Evolutionary conservation across 2,113 vertebrate genomes (phyloP).

Genomic region (Baryphthengus martii): DNA sequence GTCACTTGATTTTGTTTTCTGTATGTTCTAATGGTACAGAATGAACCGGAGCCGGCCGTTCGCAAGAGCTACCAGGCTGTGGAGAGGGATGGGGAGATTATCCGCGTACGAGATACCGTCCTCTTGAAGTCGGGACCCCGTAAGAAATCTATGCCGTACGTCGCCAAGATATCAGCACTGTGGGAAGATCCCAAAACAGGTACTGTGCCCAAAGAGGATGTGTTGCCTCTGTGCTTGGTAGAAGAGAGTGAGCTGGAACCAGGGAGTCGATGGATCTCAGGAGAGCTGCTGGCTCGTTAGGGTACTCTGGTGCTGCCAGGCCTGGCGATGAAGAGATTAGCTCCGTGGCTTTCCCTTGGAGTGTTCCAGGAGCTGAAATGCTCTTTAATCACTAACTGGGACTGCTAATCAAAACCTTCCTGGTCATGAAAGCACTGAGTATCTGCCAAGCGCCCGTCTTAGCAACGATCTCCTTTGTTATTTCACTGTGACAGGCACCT

Average conservation of each 20-base stretch:
- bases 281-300: not conserved
- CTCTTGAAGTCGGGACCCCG: conserved; percentile 92
- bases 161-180: conserved; percentile 94
- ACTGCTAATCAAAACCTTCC: not conserved
- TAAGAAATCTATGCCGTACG: conserved; percentile 94
- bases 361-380: not conserved
- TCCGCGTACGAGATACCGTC: conserved; percentile 92
- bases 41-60: conserved; percentile 85
- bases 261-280: accelerated
- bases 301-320: not conserved
- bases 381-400: not conserved
- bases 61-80: conserved; percentile 93
- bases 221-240: accelerated
- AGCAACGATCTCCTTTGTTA: not conserved
- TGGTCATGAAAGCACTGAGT: not conserved
- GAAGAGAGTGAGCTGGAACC: not conserved
- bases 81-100: conserved; percentile 89
- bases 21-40: conserved; percentile 68
- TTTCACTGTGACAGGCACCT: not conserved
- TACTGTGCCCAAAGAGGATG: not conserved
- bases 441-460: not conserved
- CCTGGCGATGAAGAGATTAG: not conserved
- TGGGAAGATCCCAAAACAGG: conserved; percentile 98
- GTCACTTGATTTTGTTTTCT: not conserved
- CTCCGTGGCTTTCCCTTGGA: not conserved